These are phyloP conservation scores for Nemopilema nomurai DNA, from an alignment of 30 jellyfish, hydroid and myxozoan species.

Conservation along the genomic window DNA sequence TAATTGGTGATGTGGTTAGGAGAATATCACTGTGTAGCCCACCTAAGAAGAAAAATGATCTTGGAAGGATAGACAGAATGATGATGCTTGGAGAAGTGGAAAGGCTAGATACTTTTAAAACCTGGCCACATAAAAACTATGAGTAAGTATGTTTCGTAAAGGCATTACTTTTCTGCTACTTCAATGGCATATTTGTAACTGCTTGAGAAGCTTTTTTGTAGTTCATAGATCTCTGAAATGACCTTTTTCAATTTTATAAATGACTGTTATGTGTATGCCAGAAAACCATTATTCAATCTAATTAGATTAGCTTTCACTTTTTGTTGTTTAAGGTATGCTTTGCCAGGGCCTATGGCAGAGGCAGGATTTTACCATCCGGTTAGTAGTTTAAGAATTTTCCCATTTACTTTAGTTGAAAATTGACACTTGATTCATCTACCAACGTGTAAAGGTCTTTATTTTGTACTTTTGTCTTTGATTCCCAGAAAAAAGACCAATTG, in stretches of 20 bases:
- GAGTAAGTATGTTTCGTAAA: slow-evolving; percentile 36
- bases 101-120: slow-evolving; percentile 68
- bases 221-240: too few relatives aligned
- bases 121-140: slow-evolving; percentile 91
- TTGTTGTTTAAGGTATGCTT: slow-evolving; percentile 62
- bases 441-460: too few relatives aligned
- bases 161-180: too few relatives aligned
- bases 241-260: too few relatives aligned
- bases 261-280: too few relatives aligned
- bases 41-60: slow-evolving; percentile 48
- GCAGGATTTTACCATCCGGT: slow-evolving; percentile 98
- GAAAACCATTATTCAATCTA: too few relatives aligned
- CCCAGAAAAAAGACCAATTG: too few relatives aligned
- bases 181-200: too few relatives aligned
- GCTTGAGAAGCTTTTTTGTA: too few relatives aligned
- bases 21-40: slow-evolving; percentile 63
- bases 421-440: too few relatives aligned
- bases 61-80: slow-evolving; percentile 57
- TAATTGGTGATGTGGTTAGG: slow-evolving; percentile 83
- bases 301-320: too few relatives aligned
- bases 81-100: slow-evolving; percentile 91
- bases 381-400: slow-evolving; percentile 1
- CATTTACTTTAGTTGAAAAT: background rate
- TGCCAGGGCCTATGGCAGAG: slow-evolving; percentile 97
- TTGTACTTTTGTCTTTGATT: too few relatives aligned